These are phyloP conservation scores for Ostrea denselamellosa DNA, from an alignment of 1,140 invertebrate genomes.

Conservation along the genomic window DNA sequence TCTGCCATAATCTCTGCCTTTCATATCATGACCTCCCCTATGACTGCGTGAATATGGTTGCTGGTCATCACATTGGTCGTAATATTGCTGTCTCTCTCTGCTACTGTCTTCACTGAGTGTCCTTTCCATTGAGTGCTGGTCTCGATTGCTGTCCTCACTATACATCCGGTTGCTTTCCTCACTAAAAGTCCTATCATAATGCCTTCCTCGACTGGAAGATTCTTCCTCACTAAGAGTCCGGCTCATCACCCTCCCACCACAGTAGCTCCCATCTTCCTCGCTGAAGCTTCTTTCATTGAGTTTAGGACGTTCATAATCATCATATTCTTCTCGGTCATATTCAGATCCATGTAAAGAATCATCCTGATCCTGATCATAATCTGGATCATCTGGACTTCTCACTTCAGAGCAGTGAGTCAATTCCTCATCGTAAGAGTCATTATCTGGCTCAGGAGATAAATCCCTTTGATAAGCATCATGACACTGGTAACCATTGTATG, in stretches of 20 bases:
- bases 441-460: constrained; percentile 21
- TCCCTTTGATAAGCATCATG: not conserved
- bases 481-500: constrained; percentile 43
- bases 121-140: constrained; percentile 14
- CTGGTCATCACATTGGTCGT: not conserved
- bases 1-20: constrained; percentile 1
- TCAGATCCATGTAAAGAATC: not conserved
- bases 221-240: constrained; percentile 15
- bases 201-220: not conserved
- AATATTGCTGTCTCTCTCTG: constrained; percentile 34
- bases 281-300: not conserved
- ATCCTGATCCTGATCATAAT: constrained; percentile 37
- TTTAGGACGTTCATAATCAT: constrained; percentile 21
- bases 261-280: constrained; percentile 11
- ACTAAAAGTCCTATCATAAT: not conserved
- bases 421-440: constrained; percentile 24
- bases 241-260: not conserved
- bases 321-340: constrained; percentile 57
- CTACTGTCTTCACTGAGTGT: constrained; percentile 7
- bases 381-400: constrained; percentile 6
- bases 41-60: not conserved
- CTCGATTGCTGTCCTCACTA: constrained; percentile 5
- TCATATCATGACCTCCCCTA: not conserved
- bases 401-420: not conserved
- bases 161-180: constrained; percentile 10